Percentiles rank a stretch among this genome's conserved stretches.
phyloP scores from a whole-genome alignment of 1,140 invertebrate genomes.

The Matsumurasca onukii region DNA sequence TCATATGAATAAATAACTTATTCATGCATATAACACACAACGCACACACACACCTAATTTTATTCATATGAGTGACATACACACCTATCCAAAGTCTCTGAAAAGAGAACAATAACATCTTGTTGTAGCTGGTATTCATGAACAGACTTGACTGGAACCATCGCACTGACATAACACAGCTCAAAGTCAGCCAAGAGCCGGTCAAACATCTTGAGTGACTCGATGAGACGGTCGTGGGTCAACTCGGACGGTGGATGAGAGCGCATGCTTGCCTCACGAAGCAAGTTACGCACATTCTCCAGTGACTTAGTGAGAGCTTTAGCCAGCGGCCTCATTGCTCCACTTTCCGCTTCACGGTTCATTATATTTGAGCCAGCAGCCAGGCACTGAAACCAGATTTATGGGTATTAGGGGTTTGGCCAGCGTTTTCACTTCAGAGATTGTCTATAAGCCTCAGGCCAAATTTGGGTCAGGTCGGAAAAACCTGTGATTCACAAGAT shows the following conservation, averaged over 20 bases:
- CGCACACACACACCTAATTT: too few species aligned
- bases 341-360: constrained; percentile 93
- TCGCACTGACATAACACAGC: constrained; percentile 95
- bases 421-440: too few species aligned
- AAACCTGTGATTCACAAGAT: too few species aligned
- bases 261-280: constrained; percentile 77
- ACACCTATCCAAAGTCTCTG: constrained; percentile 86
- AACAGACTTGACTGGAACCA: constrained; percentile 97
- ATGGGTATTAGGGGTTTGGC: too few species aligned
- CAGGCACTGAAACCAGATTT: constrained; percentile 71
- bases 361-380: constrained; percentile 95
- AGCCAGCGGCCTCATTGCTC: constrained; percentile 94
- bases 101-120: constrained; percentile 94
- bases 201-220: constrained; percentile 80
- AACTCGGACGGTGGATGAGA: constrained; percentile 33
- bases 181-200: constrained; percentile 96
- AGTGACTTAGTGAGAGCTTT: constrained; percentile 93
- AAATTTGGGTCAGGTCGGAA: too few species aligned
- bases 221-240: constrained; percentile 57
- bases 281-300: constrained; percentile 85
- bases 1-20: too few species aligned
- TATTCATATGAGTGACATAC: too few species aligned
- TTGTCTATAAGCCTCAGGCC: too few species aligned
- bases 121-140: constrained; percentile 97
- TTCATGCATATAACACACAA: too few species aligned